These are phyloP conservation scores for Physella acuta DNA, from an alignment of 1,140 invertebrate genomes.

Conservation along the genomic window DNA sequence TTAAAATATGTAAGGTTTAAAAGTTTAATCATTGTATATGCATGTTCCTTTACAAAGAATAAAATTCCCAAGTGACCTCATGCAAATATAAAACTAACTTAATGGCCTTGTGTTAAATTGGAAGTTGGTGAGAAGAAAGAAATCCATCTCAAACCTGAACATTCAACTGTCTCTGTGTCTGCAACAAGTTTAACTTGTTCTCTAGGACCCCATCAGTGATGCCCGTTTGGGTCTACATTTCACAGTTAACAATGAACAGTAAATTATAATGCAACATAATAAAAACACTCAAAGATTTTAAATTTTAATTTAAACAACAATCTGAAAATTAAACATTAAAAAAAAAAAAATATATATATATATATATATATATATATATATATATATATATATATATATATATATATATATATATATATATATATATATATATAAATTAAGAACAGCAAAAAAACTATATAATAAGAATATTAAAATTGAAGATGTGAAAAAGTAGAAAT, in stretches of 20 bases:
- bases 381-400: background rate
- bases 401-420: background rate
- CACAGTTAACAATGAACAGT: background rate
- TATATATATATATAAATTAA: background rate
- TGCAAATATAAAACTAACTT: background rate
- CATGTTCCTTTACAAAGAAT: no score
- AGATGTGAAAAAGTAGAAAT: no score
- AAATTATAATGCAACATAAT: background rate
- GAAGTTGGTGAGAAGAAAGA: no score
- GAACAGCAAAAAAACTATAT: no score
- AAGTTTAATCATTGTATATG: no score
- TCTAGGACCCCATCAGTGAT: constrained; percentile 39
- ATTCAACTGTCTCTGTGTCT: constrained; percentile 40
- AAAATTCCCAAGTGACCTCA: no score
- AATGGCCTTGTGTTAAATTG: no score
- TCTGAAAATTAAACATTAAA: background rate
- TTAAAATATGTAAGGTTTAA: no score
- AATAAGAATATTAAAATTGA: no score
- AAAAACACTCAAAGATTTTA: constrained; percentile 2
- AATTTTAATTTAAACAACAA: background rate
- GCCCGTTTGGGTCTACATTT: constrained; percentile 36
- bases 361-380: background rate
- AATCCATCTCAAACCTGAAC: constrained; percentile 43
- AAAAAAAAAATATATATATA: background rate
- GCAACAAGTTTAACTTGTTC: constrained; percentile 43